Conservation (phyloP, 2,113 vertebrate species). For the Ptyas mucosa region DNA sequence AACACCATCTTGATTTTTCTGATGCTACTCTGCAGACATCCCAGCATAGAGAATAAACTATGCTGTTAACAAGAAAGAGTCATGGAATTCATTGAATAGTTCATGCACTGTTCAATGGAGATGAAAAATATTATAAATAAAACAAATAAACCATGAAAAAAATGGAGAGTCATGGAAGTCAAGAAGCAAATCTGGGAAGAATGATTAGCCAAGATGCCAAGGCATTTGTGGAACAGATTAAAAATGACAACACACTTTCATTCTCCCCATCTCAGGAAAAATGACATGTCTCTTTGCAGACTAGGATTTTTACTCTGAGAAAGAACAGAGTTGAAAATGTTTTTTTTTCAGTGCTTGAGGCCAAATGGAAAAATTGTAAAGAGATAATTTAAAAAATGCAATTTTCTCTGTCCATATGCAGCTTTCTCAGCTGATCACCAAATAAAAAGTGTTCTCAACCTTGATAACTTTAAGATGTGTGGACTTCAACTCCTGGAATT, state of each 20-base stretch:
- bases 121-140: too few relatives aligned
- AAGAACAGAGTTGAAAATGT: neutral
- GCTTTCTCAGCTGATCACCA: neutral
- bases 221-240: neutral
- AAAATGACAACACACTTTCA: neutral
- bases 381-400: neutral
- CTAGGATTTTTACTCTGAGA: neutral
- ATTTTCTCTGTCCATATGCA: neutral
- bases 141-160: too few relatives aligned
- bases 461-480: neutral
- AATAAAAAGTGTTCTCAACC: neutral
- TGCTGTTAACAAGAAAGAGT: neutral
- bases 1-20: neutral
- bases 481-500: neutral
- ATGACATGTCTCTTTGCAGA: neutral
- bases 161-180: neutral
- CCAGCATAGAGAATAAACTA: neutral
- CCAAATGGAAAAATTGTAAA: neutral
- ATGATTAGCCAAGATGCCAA: slow-evolving; percentile 1
- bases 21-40: neutral
- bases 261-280: neutral
- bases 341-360: neutral
- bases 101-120: too few relatives aligned
- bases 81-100: neutral
- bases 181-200: slow-evolving; percentile 5